phyloP scores from a whole-genome alignment of 1,140 invertebrate genomes.

The Zaprionus capensis region DNA sequence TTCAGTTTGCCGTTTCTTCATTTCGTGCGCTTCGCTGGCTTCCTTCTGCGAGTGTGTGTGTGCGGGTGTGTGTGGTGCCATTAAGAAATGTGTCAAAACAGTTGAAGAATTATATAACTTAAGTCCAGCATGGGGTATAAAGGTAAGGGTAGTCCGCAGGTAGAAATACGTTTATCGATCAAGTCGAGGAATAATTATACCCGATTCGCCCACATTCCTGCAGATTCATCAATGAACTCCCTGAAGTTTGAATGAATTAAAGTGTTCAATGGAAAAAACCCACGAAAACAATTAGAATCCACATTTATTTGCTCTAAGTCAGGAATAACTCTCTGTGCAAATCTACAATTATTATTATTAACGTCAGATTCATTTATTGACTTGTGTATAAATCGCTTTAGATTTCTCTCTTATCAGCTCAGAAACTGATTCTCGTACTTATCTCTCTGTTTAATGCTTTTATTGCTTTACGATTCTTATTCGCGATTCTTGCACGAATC shows the following conservation, averaged over 20 bases:
- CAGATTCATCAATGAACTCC: background rate
- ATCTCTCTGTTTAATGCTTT: slow-evolving; percentile 1
- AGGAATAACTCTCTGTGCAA: background rate
- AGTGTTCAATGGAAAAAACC: background rate
- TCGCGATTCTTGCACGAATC: slow-evolving; percentile 15
- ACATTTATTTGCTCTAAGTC: background rate
- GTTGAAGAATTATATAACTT: slow-evolving; percentile 77
- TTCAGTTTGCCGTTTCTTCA: slow-evolving; percentile 51
- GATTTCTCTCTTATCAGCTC: background rate
- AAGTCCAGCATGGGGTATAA: slow-evolving; percentile 33
- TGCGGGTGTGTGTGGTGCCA: slow-evolving; percentile 59
- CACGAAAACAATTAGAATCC: background rate
- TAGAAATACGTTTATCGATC: slow-evolving; percentile 8
- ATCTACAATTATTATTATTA: background rate
- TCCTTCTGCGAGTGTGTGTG: slow-evolving; percentile 1
- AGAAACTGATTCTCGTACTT: background rate
- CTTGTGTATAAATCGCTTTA: background rate
- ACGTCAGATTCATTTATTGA: background rate
- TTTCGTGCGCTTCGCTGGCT: slow-evolving; percentile 35
- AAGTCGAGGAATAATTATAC: slow-evolving; percentile 1
- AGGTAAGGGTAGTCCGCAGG: slow-evolving; percentile 11
- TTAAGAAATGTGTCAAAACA: slow-evolving; percentile 81
- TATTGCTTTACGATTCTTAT: background rate
- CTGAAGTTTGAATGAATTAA: background rate
- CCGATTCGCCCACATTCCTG: background rate